Evolutionary conservation across 92 coral and sea anemone genomes (phyloP), one percentile per base, ranked within the genome.

Genomic region (Porites cylindrica): DNA sequence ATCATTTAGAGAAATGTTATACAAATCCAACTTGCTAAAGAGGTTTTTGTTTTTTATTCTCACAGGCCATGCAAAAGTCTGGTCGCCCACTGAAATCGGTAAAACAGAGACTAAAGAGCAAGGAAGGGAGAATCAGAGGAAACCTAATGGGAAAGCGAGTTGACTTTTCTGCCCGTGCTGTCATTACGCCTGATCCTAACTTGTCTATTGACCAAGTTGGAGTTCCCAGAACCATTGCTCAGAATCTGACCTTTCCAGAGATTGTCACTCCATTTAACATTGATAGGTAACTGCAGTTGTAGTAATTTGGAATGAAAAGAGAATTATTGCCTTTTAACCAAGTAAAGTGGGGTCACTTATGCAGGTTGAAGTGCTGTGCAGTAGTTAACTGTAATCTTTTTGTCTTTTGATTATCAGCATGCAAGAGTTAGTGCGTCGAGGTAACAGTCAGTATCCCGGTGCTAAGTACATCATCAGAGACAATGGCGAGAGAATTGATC

Each of bases 41-140:
- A 1, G 18, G 16, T 6, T 12, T 75, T 7, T 38, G 47, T 24
- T 53, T 23, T 19, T 47, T 51, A 54, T 29, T 13, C 67, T 20
- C n/a, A 65, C 82, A 97, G 99, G 99, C 99, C 70, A 97, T 97
- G 99, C 99, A 97, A 76, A 97, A 97, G 89, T 97, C 99, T 52
- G 99, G 99, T 7, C 96, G 99, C 0, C 99, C 99, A 60, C 76
- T 97, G 79, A 97, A 97, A 81, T 97, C 99, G 54, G 93, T 97
- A 53, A 97, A 97, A 67, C 99, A 97, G 89, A 85, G 99, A 87
- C 86, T 97, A 69, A 97, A 97, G 89, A 97, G 99, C 79, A 97
- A 97, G 81, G 99, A 97, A 66, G 99, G 99, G 29, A 97, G 99
- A 69, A 94, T 97, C 87, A 96, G 99, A 79, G 99, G 99, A 51